Evolutionary conservation across 2,888 invertebrate genomes (phyloP).

Genomic region (Lasioglossum leucozonium): DNA sequence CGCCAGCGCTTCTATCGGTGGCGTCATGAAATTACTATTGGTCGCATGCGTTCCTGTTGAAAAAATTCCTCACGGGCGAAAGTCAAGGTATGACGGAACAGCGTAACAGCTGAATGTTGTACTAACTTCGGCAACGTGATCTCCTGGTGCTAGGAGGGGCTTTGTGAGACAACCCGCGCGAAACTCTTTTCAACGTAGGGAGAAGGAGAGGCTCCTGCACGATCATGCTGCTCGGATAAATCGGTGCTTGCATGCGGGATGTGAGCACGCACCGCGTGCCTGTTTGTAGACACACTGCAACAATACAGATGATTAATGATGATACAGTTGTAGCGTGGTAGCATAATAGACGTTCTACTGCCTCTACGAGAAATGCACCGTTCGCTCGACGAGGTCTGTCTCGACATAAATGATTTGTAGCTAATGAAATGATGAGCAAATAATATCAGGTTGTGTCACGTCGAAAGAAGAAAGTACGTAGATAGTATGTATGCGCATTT

Average conservation of each 20-base stretch:
- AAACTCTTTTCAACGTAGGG: conserved; percentile 80
- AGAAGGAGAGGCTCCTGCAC: conserved; percentile 53
- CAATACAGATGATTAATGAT: not conserved
- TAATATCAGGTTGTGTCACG: not conserved
- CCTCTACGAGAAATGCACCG: not conserved
- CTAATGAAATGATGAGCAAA: not conserved
- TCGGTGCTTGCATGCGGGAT: conserved; percentile 83
- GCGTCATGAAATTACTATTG: conserved; percentile 74
- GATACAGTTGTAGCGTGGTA: not conserved
- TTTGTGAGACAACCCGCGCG: conserved; percentile 83
- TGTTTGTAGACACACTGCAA: conserved; percentile 43
- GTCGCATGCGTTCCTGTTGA: conserved; percentile 84
- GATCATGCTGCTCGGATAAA: conserved; percentile 73
- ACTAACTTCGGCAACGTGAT: conserved; percentile 61
- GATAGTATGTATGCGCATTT: not conserved
- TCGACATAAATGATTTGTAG: not conserved
- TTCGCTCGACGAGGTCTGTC: not conserved
- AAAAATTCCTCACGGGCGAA: conserved; percentile 85
- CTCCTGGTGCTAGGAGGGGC: conserved; percentile 82
- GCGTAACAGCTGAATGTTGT: conserved; percentile 66
- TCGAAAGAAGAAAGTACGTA: not conserved
- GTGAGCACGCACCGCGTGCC: conserved; percentile 81
- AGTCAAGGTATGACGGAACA: conserved; percentile 83
- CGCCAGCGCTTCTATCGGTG: conserved; percentile 76
- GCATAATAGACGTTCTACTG: too few species aligned